Base-by-base conservation (phyloP, 1,140 invertebrate genomes). In the Drosophila gunungcola region DNA sequence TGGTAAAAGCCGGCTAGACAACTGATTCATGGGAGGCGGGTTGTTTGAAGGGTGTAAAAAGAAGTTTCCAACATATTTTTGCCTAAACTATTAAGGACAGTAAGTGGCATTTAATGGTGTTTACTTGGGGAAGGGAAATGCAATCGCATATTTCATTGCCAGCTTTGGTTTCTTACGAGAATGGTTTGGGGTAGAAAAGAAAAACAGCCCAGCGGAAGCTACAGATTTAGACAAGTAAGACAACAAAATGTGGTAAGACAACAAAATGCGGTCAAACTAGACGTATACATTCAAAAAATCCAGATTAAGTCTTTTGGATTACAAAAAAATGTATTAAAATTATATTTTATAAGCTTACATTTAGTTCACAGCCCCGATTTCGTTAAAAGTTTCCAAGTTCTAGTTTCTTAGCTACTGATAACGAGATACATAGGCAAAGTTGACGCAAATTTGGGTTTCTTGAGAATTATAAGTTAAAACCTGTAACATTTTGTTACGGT, bases 61-160 rank as follows among this genome's bases (percentile, higher is more conserved):
- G 46, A 25, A 29, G 55, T 21, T 39, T 27, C 55, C 46, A 68
- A 58, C 80, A 80, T 88, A 84, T 89, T 88, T 84, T 83, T 77
- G 84, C 72, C 76, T 69, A 76, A 84, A 88, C 84, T 84, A 89
- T 88, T 84, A 89, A 62, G 73, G 73, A 73, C 65, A 77, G 84
- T 89, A 88, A 88, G 76, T 84, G 80, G 76, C 83, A 89, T 88
- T 88, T 88, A 88, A 88, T 88, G 68, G 75, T 58, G 62, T 70
- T 63, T 77, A 63, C 78, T 56, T 43, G 61, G 52, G 60, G 62
- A 68, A 42, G 72, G 49, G 43, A 46, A 46, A 36, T 58, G 62
- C 73, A 76, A 64, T 60, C 73, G 43, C 63, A 70, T 84, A 84
- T 77, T 84, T 84, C 83, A 73, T 68, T 58, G 60, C 45, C 83